Base-by-base conservation (phyloP, 2,113 vertebrate species). In the Paracanthobrama guichenoti region DNA sequence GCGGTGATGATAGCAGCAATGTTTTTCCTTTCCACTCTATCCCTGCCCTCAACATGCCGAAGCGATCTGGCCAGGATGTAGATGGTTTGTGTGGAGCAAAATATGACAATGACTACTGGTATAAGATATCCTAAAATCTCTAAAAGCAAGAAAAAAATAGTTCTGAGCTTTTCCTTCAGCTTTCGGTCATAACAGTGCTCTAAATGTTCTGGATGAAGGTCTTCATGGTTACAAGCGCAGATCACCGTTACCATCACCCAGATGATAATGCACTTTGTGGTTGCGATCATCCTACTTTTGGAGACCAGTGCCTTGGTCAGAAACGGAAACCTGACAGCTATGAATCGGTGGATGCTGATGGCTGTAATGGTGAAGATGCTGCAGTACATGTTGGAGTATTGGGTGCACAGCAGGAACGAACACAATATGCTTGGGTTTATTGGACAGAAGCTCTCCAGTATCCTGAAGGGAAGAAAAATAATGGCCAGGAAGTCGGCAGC, bases 321-420 rank as follows among this genome's bases (percentile, higher is more conserved):
- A 71, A 93, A 67, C 0, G 93, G 93, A 66, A 93, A 93, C 78
- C 42, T 91, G 64, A 94, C 44, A 0, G 22, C 48, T n/a, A 93
- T 18, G 64, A 88, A 93, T 24, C 93, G 91, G 3, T 94, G 92
- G 46, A 91, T 13, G 20, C 93, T 93, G 89, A 94, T 91, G 85
- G 89, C 91, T 0, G 77, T 71, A 12, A 88, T 89, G 22, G 90
- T 93, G 76, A 91, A 18, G 59, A 94, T 93, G 87, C 94, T 94
- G 79, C 87, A 83, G 46, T 94, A 94, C 93, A 94, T 94, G 91
- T 93, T 95, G 60, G 84, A 20, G 86, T 31, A 94, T 82, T 94
- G 92, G 50, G 28, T n/a, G 26, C 0, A 76, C 3, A 93, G 73
- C 4, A 95, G 90, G 55, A 92, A 74, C 1, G 90, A 91, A 64